Conservation (phyloP, 2,888 invertebrate species). For the Torymus auratus region DNA sequence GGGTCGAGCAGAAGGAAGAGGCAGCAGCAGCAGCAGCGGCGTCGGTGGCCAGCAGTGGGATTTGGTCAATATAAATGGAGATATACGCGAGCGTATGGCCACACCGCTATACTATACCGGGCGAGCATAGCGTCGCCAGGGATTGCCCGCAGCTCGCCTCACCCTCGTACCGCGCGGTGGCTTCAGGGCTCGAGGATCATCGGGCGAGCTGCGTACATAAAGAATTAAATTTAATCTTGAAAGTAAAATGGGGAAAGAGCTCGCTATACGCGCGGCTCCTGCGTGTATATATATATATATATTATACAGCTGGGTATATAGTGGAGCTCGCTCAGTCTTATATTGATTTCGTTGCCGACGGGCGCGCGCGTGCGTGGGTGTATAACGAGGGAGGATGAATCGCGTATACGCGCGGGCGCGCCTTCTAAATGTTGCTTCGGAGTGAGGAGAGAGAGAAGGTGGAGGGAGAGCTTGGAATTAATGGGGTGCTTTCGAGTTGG, state of each 20-base stretch:
- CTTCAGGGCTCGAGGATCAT: too few relatives aligned
- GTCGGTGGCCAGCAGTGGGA: background rate
- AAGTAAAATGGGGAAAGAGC: too few relatives aligned
- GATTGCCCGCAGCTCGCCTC: too few relatives aligned
- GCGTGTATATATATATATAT: too few relatives aligned
- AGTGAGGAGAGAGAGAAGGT: too few relatives aligned
- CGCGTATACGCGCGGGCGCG: background rate
- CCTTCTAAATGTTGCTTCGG: conserved; percentile 30
- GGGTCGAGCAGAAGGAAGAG: conserved; percentile 13
- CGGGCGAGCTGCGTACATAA: background rate
- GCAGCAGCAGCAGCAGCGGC: too few relatives aligned
- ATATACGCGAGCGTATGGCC: background rate
- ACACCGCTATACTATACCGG: too few relatives aligned
- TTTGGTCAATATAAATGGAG: conserved; percentile 29
- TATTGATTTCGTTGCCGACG: conserved; percentile 33
- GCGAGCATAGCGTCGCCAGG: background rate
- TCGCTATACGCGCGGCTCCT: too few relatives aligned
- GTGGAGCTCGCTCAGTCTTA: background rate
- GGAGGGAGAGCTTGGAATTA: conserved; percentile 12
- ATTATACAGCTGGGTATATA: too few relatives aligned
- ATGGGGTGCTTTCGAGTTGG: conserved; percentile 27
- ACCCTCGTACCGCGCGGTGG: too few relatives aligned
- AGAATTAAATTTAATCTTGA: conserved; percentile 34
- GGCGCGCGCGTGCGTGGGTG: too few relatives aligned
- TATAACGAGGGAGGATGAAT: conserved; percentile 37